These are phyloP conservation scores for Cryptocephalus moraei DNA, from an alignment of 2,888 invertebrate genomes.

Conservation along the genomic window DNA sequence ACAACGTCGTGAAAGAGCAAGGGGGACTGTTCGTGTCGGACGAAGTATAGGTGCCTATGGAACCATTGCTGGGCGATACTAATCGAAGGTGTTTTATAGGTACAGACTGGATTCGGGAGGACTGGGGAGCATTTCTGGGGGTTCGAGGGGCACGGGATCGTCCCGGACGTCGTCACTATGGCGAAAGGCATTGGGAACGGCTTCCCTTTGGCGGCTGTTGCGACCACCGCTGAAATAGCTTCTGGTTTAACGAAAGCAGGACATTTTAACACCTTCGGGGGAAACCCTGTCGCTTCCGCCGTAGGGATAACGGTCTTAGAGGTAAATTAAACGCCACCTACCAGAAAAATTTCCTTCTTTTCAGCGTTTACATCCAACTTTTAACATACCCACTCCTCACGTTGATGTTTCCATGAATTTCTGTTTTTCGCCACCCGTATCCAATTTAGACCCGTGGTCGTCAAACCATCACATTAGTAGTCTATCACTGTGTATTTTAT, in stretches of 20 bases:
- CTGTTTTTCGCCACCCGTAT: too few species aligned
- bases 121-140: slow-evolving; percentile 95
- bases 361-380: too few species aligned
- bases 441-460: too few species aligned
- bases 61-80: background rate
- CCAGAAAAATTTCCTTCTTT: too few species aligned
- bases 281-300: slow-evolving; percentile 83
- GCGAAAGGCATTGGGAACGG: slow-evolving; percentile 95
- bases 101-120: slow-evolving; percentile 94
- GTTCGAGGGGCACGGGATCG: slow-evolving; percentile 76
- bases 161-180: slow-evolving; percentile 92
- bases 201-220: slow-evolving; percentile 90
- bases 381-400: too few species aligned
- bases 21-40: slow-evolving; percentile 89
- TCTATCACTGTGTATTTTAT: too few species aligned
- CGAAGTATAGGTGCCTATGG: slow-evolving; percentile 49
- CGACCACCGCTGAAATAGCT: slow-evolving; percentile 84
- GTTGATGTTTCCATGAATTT: too few species aligned
- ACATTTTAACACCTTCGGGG: slow-evolving; percentile 95
- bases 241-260: slow-evolving; percentile 60
- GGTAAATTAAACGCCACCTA: slow-evolving; percentile 42
- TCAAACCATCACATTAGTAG: too few species aligned
- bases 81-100: slow-evolving; percentile 39
- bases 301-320: slow-evolving; percentile 89
- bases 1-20: slow-evolving; percentile 62